phyloP scores from a whole-genome alignment of 2,797 vertebrate species.

The Xenopus petersii region DNA sequence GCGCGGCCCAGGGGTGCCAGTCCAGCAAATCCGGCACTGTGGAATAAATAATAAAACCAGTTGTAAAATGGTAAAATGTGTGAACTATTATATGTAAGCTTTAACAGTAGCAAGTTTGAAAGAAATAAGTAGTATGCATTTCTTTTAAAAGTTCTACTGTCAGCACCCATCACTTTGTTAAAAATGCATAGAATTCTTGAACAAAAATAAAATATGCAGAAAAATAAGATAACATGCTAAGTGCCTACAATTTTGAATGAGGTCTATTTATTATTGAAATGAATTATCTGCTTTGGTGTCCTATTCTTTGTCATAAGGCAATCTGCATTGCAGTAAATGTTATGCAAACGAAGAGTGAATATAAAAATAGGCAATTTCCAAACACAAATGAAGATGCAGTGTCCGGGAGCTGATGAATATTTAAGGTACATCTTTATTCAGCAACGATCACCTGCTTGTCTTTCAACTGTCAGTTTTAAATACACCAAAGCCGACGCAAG shows the following conservation, averaged over 20 bases:
- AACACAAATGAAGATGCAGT: conserved; percentile 64
- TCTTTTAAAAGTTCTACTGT: background rate
- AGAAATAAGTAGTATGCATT: background rate
- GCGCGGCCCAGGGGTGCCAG: too few species aligned
- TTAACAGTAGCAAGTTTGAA: too few species aligned
- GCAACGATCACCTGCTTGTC: conserved; percentile 54
- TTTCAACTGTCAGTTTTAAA: conserved; percentile 47
- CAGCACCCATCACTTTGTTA: background rate
- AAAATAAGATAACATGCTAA: conserved; percentile 30
- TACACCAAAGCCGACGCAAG: conserved; percentile 12
- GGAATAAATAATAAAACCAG: too few species aligned
- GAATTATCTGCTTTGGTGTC: conserved; percentile 13
- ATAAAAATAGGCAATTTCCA: conserved; percentile 60
- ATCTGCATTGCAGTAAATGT: conserved; percentile 51
- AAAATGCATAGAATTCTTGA: conserved; percentile 9
- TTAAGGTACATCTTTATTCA: conserved; percentile 54
- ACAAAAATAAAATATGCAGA: background rate
- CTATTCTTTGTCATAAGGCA: conserved; percentile 43
- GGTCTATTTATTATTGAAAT: conserved; percentile 7
- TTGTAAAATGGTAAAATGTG: too few species aligned
- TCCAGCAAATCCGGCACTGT: too few species aligned
- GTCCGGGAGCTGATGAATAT: conserved; percentile 56
- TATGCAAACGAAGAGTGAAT: conserved; percentile 61
- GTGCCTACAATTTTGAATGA: conserved; percentile 10
- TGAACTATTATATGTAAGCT: too few species aligned